Evolutionary conservation across 2,113 vertebrate genomes (phyloP).

Genomic region (Nyctereutes procyonoides): DNA sequence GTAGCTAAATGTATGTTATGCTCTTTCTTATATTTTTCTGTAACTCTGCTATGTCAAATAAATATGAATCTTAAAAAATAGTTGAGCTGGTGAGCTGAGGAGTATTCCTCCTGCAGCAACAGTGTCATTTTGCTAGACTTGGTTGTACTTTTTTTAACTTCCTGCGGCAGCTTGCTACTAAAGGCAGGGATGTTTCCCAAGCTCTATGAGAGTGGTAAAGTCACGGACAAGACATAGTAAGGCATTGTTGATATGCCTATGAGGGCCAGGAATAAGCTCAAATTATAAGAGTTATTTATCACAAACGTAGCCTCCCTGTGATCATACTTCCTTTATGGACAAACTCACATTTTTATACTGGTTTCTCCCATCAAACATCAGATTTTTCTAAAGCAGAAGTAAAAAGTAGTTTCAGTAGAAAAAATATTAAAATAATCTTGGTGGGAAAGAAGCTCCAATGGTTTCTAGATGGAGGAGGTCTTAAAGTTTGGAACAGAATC

Average conservation of each 20-base stretch:
- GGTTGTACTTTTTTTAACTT: neutral
- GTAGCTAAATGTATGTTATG: neutral
- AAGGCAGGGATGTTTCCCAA: neutral
- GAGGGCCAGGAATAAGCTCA: neutral
- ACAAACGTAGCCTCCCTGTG: neutral
- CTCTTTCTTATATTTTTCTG: neutral
- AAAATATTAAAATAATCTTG: conserved; percentile 1
- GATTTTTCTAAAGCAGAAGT: neutral
- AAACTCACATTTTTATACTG: conserved; percentile 1
- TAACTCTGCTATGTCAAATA: neutral
- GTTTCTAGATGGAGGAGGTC: neutral
- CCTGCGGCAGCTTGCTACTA: neutral
- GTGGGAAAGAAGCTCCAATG: neutral
- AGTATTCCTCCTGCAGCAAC: neutral
- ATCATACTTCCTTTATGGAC: neutral
- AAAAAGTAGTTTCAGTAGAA: neutral
- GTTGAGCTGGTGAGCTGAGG: neutral
- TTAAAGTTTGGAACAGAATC: neutral
- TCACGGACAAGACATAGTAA: neutral
- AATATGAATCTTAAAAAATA: neutral
- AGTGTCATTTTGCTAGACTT: neutral
- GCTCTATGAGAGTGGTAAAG: neutral
- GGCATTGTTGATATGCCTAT: neutral
- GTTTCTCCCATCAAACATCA: neutral
- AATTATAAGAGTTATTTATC: neutral